Percentiles rank a stretch among this genome's conserved stretches.
These are phyloP conservation scores for Macrosoma leucophasiata DNA, from an alignment of 2,888 invertebrate genomes.

Conservation along the genomic window DNA sequence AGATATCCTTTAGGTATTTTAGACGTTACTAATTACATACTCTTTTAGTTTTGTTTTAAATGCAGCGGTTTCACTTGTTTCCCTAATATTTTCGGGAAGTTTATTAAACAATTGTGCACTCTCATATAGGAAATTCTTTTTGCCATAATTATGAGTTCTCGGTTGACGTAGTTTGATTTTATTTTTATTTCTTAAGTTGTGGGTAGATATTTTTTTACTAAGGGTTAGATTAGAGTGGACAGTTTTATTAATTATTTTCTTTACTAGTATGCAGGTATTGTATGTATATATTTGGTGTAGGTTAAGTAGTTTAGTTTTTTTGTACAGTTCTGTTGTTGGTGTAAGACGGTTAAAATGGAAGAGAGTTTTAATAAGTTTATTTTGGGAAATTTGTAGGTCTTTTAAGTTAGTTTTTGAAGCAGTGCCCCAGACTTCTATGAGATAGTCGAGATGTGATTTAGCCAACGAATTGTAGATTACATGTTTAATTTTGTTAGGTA, in stretches of 20 bases:
- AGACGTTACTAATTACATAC: too few species aligned
- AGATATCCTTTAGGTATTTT: too few species aligned
- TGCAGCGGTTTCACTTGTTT: too few species aligned
- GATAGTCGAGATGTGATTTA: conserved; percentile 14
- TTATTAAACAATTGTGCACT: too few species aligned
- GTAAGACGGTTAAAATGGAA: conserved; percentile 15
- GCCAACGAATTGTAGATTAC: conserved; percentile 15
- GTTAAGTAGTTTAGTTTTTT: conserved; percentile 15
- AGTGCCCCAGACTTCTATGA: conserved; percentile 15
- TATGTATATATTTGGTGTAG: conserved; percentile 12
- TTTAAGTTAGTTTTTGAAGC: conserved; percentile 9
- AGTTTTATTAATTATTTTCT: conserved; percentile 11
- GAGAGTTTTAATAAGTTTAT: conserved; percentile 15
- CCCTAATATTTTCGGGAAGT: too few species aligned
- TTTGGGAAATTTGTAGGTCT: conserved; percentile 10
- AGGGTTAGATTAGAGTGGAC: conserved; percentile 10
- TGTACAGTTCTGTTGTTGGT: conserved; percentile 9
- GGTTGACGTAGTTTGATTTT: too few species aligned
- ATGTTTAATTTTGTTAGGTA: conserved; percentile 10
- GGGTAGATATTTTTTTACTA: too few species aligned
- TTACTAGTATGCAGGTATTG: conserved; percentile 10
- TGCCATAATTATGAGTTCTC: too few species aligned
- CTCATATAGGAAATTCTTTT: too few species aligned
- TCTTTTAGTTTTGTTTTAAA: too few species aligned
- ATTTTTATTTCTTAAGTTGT: too few species aligned